A percentile compares a stretch with the other conserved stretches of the same genome.
Conservation (phyloP, 2,888 invertebrate species). For the Lycocerus yunnanus region DNA sequence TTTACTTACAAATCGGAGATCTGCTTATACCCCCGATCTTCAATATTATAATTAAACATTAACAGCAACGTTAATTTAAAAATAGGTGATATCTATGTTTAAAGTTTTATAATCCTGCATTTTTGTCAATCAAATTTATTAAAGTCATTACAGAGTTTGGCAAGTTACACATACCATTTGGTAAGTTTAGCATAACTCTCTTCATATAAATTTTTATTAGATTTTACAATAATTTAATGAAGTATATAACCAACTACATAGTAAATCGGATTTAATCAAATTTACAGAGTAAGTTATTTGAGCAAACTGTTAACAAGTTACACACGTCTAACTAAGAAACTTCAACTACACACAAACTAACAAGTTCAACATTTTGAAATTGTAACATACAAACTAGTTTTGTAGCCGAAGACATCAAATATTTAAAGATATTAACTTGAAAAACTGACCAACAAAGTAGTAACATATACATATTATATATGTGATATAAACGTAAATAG, state of each 20-base stretch:
- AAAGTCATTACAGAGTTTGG: background rate
- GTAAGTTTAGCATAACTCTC: background rate
- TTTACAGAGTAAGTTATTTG: background rate
- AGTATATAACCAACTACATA: background rate
- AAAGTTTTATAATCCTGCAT: background rate
- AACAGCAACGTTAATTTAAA: no score
- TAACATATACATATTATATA: no score
- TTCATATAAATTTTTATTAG: background rate
- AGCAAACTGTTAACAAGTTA: conserved; percentile 1
- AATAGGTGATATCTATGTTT: no score
- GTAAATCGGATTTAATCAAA: background rate
- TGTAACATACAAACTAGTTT: background rate
- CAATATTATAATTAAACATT: background rate
- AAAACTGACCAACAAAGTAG: background rate
- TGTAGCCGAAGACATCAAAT: background rate
- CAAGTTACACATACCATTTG: background rate
- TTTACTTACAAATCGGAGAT: no score
- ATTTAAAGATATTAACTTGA: no score
- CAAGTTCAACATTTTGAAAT: background rate
- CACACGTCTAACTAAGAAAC: background rate
- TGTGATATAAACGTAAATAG: no score
- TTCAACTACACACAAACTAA: background rate
- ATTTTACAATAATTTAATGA: background rate
- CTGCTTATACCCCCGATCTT: no score
- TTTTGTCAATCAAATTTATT: background rate